Base-by-base conservation (phyloP, 2,113 vertebrate genomes). In the Rhinopomastus cyanomelas region DNA sequence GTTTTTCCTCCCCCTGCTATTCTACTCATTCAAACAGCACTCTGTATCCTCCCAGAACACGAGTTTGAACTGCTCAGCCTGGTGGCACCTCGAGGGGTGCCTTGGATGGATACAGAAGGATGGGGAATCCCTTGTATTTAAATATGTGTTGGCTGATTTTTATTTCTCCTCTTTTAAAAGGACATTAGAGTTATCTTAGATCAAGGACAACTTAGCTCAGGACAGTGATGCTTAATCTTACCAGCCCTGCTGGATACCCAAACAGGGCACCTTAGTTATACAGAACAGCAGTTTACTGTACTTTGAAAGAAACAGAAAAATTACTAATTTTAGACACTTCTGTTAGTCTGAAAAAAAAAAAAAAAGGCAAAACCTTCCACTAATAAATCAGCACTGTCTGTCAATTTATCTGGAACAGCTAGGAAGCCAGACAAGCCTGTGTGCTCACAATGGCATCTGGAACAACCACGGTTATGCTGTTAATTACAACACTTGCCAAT, bases 21-120 rank as follows among this genome's bases (percentile, higher is more conserved):
- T 85, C 26, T 25, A 6, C 60, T 37, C n/a, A 1, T 59, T 42
- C 42, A 77, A n/a, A 32, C 34, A 53, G 15, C 2, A 0, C 74
- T 73, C 39, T 0, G 5, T 22, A 32, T 37, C 39, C 51, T 81
- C 36, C 66, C 0, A 0, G 51, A 88, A 21, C 3, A 62, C 0
- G 0, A 49, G 46, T 26, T 4, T 25, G 20, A 68, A 30, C 48
- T 25, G 29, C 4, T 75, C 32, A 69, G 62, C n/a, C 52, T 25
- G 2, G 14, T 8, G 26, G 19, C 34, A 49, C 46, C 52, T 55
- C 10, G 1, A 80, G 34, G 16, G n/a, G 14, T 21, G 37, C 27
- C 18, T 9, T 0, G 18, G 34, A 42, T 1, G 1, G 42, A 26
- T 3, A 80, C 12, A 69, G 25, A 72, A 79, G n/a, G 16, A 44